Evolutionary conservation across 2,888 invertebrate genomes (phyloP).

Genomic region (Osmoderma eremita): DNA sequence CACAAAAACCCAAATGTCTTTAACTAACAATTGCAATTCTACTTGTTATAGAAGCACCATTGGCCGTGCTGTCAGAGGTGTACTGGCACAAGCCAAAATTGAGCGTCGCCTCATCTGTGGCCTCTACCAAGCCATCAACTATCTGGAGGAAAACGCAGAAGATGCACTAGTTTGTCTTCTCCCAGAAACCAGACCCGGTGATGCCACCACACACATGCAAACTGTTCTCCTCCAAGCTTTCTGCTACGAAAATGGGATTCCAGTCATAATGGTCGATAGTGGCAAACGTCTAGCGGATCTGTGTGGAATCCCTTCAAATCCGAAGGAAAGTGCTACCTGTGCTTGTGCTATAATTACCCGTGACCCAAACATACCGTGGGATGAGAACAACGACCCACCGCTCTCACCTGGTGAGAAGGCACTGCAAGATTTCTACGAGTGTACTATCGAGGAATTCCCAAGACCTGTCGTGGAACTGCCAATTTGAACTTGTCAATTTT

Average conservation of each 20-base stretch:
- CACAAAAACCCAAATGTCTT: too few species aligned
- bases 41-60: constrained; percentile 64
- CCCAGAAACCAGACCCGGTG: constrained; percentile 74
- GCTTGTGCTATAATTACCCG: constrained; percentile 69
- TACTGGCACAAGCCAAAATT: constrained; percentile 66
- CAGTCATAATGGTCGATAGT: constrained; percentile 76
- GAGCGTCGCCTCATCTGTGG: constrained; percentile 73
- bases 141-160: constrained; percentile 69
- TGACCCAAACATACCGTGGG: constrained; percentile 63
- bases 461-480: constrained; percentile 75
- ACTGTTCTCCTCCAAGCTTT: constrained; percentile 81
- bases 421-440: constrained; percentile 75
- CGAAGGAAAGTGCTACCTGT: constrained; percentile 63
- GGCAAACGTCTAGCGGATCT: constrained; percentile 66
- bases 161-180: constrained; percentile 77
- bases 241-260: constrained; percentile 82
- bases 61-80: constrained; percentile 67
- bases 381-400: constrained; percentile 63
- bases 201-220: constrained; percentile 82
- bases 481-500: constrained; percentile 43
- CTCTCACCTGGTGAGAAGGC: constrained; percentile 72
- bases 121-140: constrained; percentile 71
- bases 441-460: constrained; percentile 71
- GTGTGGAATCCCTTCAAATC: constrained; percentile 64
- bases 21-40: not conserved